A percentile compares a stretch with the other conserved stretches of the same genome.
These are phyloP conservation scores for Corythornis madagascariensis DNA, from an alignment of 2,113 vertebrate species.

Conservation along the genomic window DNA sequence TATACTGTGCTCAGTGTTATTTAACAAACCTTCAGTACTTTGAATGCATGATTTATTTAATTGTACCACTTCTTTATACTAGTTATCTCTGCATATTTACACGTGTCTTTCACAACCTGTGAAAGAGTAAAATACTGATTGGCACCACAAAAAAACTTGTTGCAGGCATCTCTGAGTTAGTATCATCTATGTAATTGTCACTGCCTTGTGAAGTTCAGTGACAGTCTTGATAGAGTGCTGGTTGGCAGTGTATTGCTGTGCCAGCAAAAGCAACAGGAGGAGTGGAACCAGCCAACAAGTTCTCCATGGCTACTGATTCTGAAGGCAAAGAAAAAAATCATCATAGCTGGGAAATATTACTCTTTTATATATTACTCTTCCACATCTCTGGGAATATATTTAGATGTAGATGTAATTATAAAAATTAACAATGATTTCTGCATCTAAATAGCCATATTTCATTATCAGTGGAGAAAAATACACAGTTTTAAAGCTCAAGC, in stretches of 20 bases:
- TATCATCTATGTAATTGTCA: constrained; percentile 1
- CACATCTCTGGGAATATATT: not conserved
- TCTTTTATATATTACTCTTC: not conserved
- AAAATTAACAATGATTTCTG: not conserved
- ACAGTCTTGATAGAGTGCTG: not conserved
- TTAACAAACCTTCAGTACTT: not conserved
- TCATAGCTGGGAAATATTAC: not conserved
- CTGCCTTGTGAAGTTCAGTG: constrained; percentile 15
- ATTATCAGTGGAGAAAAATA: not conserved
- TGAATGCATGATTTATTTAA: not conserved
- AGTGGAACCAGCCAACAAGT: not conserved
- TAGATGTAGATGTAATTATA: not conserved
- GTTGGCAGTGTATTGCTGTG: not conserved
- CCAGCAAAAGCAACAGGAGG: constrained; percentile 23
- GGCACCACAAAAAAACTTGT: not conserved
- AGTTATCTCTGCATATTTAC: not conserved
- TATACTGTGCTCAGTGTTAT: not conserved
- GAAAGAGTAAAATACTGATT: not conserved
- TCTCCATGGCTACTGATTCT: constrained; percentile 21
- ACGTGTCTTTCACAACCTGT: not conserved
- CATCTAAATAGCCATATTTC: not conserved
- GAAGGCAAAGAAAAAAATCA: not conserved
- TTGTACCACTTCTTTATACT: not conserved
- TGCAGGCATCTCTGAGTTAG: constrained; percentile 18
- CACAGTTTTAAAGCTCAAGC: not conserved